Percentiles rank a stretch among this genome's conserved stretches.
phyloP scores from a whole-genome alignment of 2,888 invertebrate species.

The Ichneumoninae sp. region DNA sequence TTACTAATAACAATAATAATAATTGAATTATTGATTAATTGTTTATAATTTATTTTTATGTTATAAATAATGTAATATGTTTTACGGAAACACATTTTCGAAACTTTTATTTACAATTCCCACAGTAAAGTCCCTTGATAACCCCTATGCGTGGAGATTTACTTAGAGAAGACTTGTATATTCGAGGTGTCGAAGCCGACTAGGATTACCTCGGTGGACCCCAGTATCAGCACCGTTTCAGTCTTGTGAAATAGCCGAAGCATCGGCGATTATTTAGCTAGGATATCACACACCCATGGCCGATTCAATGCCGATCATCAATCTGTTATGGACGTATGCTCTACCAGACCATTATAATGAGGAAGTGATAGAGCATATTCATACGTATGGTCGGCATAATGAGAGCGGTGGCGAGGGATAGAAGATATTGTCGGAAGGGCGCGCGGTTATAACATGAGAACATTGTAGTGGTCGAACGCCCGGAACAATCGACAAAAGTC shows the following conservation, averaged over 20 bases:
- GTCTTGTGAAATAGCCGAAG: conserved; percentile 44
- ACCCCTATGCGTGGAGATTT: not conserved
- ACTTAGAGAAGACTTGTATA: not conserved
- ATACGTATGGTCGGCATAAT: conserved; percentile 52
- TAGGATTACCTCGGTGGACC: conserved; percentile 32
- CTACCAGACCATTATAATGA: conserved; percentile 53
- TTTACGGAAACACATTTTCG: not conserved
- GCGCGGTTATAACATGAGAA: conserved; percentile 52
- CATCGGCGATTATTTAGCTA: conserved; percentile 51
- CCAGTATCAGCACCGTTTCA: conserved; percentile 50
- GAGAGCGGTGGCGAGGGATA: conserved; percentile 13
- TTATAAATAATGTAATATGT: no score
- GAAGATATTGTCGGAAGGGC: conserved; percentile 56
- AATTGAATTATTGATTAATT: no score
- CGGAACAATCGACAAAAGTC: conserved; percentile 67
- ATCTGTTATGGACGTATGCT: conserved; percentile 28
- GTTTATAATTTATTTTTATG: no score
- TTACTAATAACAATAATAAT: no score
- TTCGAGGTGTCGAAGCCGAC: conserved; percentile 38
- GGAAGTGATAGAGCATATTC: conserved; percentile 64
- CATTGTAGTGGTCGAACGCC: conserved; percentile 45
- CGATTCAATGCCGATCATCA: conserved; percentile 53
- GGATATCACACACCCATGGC: conserved; percentile 23
- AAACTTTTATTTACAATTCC: conserved; percentile 26
- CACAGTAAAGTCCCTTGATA: conserved; percentile 3